Evolutionary conservation across 2,113 vertebrate genomes (phyloP).

Genomic region (Oxygymnocypris stewartii): DNA sequence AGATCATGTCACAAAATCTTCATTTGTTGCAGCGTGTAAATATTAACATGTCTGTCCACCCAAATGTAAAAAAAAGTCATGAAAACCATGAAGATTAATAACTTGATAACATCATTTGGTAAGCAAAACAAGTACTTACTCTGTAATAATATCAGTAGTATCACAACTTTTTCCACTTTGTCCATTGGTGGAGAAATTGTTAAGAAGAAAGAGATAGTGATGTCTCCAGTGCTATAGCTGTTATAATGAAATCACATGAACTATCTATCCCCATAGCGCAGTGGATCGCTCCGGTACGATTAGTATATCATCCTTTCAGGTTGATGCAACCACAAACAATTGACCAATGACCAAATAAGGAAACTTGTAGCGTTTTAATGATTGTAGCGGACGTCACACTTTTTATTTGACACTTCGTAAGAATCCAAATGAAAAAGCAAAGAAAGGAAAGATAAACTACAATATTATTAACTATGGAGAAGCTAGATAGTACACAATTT

Average conservation of each 20-base stretch:
- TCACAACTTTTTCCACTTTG: constrained; percentile 1
- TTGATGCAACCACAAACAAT: not conserved
- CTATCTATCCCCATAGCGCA: not conserved
- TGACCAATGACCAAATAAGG: constrained; percentile 1
- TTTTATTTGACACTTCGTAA: not conserved
- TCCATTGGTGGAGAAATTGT: not conserved
- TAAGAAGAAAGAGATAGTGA: not conserved
- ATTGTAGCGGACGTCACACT: not conserved
- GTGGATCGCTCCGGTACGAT: not conserved
- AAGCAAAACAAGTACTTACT: constrained; percentile 15
- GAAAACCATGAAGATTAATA: not conserved
- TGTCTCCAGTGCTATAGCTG: not conserved
- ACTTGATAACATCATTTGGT: not conserved
- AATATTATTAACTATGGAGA: not conserved
- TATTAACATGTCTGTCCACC: not conserved
- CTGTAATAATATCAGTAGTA: constrained; percentile 8
- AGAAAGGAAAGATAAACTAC: too few relatives aligned
- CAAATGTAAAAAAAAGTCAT: not conserved
- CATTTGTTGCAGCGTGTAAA: not conserved
- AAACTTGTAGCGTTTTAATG: not conserved
- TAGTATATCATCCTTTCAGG: not conserved
- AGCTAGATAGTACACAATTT: not conserved
- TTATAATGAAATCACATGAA: not conserved
- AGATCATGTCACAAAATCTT: not conserved
- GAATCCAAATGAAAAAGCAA: not conserved